Evolutionary conservation across 1,140 invertebrate genomes (phyloP).

Genomic region (Magallana angulata): DNA sequence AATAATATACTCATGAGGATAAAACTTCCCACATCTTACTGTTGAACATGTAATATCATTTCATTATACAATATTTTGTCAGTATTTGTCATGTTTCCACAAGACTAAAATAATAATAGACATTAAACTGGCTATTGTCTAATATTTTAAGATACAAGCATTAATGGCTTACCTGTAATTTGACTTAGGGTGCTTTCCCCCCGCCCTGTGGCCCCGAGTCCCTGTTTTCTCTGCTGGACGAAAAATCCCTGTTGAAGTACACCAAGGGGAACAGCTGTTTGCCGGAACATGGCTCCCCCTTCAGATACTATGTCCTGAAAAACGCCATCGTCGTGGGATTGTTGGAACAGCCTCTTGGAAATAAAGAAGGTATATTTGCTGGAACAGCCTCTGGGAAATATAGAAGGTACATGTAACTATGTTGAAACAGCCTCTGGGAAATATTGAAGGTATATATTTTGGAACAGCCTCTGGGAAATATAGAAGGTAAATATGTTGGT

Average conservation of each 20-base stretch:
- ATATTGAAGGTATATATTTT: constrained; percentile 81
- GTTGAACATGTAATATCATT: too few species aligned
- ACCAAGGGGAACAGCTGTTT: constrained; percentile 83
- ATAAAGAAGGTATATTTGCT: constrained; percentile 79
- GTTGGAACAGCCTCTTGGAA: constrained; percentile 92
- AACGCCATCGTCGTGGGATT: constrained; percentile 93
- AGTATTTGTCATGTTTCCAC: too few species aligned
- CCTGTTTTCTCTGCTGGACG: constrained; percentile 91
- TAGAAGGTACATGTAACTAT: constrained; percentile 83
- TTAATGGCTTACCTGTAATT: neutral
- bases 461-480: constrained; percentile 91
- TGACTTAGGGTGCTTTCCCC: constrained; percentile 87
- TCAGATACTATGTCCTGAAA: constrained; percentile 94
- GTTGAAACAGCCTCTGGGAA: constrained; percentile 80
- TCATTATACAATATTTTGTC: neutral
- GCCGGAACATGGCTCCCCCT: constrained; percentile 76
- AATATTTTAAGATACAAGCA: constrained; percentile 49
- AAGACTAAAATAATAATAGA: too few species aligned
- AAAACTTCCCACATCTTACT: too few species aligned
- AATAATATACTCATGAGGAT: too few species aligned
- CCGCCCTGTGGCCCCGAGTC: constrained; percentile 91
- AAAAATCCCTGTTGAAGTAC: constrained; percentile 90
- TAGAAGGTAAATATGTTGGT: constrained; percentile 84
- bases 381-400: constrained; percentile 89
- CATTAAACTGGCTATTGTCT: constrained; percentile 67